Conservation (phyloP, 2,113 vertebrate genomes). For the Scomber colias region DNA sequence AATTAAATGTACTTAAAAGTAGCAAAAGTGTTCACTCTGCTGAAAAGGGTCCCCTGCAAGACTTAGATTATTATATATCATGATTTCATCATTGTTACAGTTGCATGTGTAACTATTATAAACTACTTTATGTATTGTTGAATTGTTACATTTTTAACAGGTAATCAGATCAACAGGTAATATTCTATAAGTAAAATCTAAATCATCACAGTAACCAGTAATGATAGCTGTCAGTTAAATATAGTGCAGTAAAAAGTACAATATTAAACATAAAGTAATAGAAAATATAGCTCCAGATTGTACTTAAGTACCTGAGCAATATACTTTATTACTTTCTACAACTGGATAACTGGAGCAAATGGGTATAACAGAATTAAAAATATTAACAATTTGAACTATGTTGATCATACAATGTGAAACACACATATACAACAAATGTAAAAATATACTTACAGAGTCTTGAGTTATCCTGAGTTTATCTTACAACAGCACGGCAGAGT, state of each 20-base stretch:
- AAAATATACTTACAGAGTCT: slow-evolving; percentile 71
- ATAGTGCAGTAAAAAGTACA: not conserved
- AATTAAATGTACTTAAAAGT: not conserved
- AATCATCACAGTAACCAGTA: not conserved
- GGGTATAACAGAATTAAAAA: not conserved
- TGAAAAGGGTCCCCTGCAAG: not conserved
- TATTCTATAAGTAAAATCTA: not conserved
- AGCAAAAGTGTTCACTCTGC: not conserved
- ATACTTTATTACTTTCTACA: not conserved
- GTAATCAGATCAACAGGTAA: not conserved
- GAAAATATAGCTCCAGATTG: not conserved
- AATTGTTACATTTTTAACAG: not conserved
- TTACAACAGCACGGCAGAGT: slow-evolving; percentile 1
- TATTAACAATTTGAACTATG: not conserved
- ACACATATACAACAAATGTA: not conserved
- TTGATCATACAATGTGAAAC: not conserved
- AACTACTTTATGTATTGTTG: too few relatives aligned
- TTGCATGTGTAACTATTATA: not conserved
- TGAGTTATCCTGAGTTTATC: slow-evolving; percentile 30
- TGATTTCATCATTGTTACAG: not conserved
- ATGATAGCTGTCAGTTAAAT: not conserved
- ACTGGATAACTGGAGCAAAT: not conserved
- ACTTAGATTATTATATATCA: not conserved
- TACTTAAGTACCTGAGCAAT: not conserved
- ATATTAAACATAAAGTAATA: not conserved